Percentiles rank a stretch among this genome's conserved stretches.
phyloP scores from a whole-genome alignment of 2,888 invertebrate species.

The Heliconius hortense region DNA sequence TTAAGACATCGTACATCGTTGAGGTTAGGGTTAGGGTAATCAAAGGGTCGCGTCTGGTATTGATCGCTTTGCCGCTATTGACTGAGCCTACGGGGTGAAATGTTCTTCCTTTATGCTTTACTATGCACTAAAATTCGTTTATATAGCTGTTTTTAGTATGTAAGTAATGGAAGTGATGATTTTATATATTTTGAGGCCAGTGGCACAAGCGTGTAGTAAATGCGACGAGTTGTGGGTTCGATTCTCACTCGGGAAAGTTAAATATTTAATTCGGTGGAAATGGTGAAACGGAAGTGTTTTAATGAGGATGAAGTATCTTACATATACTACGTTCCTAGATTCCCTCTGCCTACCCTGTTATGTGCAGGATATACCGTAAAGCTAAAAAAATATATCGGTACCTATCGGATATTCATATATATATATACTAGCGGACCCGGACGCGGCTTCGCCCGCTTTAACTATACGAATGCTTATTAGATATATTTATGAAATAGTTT shows the following conservation, averaged over 20 bases:
- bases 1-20: conserved; percentile 36
- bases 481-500: too few species aligned
- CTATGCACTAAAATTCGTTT: background rate
- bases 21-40: conserved; percentile 34
- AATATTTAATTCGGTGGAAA: background rate
- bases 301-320: background rate
- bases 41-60: conserved; percentile 36
- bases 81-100: background rate
- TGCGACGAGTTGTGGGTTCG: too few species aligned
- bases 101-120: background rate
- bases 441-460: too few species aligned
- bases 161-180: too few species aligned
- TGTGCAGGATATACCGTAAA: background rate
- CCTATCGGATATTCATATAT: too few species aligned
- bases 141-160: background rate
- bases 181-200: too few species aligned
- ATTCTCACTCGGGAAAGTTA: too few species aligned
- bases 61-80: conserved; percentile 26
- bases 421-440: too few species aligned
- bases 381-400: background rate
- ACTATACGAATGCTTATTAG: too few species aligned
- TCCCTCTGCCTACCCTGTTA: background rate
- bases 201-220: too few species aligned
- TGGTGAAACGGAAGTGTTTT: too few species aligned
- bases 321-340: background rate